Percentiles rank a stretch among this genome's conserved stretches.
phyloP scores from a whole-genome alignment of 1,140 invertebrate genomes.

The Oscheius sp. region DNA sequence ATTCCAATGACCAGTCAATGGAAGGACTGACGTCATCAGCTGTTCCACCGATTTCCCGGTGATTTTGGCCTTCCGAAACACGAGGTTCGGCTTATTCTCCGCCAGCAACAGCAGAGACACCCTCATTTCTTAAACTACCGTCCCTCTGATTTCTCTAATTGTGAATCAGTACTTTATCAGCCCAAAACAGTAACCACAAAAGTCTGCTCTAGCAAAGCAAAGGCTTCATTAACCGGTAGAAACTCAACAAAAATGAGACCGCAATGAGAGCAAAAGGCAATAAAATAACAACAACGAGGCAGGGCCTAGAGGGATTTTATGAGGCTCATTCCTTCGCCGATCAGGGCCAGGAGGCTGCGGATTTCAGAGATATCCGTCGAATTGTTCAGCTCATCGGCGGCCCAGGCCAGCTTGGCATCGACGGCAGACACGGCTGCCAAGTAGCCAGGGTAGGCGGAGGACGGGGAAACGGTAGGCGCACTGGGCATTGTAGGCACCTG shows the following conservation, averaged over 20 bases:
- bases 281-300: not conserved
- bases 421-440: slow-evolving; percentile 2
- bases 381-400: slow-evolving; percentile 4
- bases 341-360: not conserved
- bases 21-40: not conserved
- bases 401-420: slow-evolving; percentile 24
- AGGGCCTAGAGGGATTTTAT: too few species aligned
- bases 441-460: not conserved
- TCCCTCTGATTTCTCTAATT: not conserved
- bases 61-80: slow-evolving; percentile 25
- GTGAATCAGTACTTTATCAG: not conserved
- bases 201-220: too few species aligned
- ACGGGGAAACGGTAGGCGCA: too few species aligned
- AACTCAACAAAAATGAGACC: too few species aligned
- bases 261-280: too few species aligned
- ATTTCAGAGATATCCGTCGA: slow-evolving; percentile 11
- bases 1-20: not conserved
- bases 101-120: not conserved
- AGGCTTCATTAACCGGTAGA: too few species aligned
- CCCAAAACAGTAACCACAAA: not conserved
- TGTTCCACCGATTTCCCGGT: slow-evolving; percentile 5
- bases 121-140: not conserved
- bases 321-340: slow-evolving; percentile 10
- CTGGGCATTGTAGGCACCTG: too few species aligned
- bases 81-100: slow-evolving; percentile 16